Evolutionary conservation across 2,888 invertebrate genomes (phyloP), one percentile per base, ranked within the genome.

Genomic region (Drosophila robusta): DNA sequence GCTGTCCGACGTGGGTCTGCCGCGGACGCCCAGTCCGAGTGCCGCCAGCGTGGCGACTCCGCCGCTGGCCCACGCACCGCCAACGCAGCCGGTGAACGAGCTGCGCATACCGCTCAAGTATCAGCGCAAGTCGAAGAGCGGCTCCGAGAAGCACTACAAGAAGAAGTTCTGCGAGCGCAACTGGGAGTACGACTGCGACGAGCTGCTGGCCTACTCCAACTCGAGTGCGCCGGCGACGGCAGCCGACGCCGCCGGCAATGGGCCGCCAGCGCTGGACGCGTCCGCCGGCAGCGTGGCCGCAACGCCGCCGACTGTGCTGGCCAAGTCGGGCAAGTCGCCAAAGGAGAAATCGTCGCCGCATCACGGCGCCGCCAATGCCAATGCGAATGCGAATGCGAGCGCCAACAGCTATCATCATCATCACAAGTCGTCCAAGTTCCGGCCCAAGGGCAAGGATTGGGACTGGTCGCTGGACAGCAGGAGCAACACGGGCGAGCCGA

Each of bases 151-250:
- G 82, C 96, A 96, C 92, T 97, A 96, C 92, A 97, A 97, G 93
- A 97, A 97, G 93, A 96, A 96, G 90, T 96, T 95, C 93, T 96
- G 96, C 93, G 95, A 96, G 95, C 89, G 96, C 94, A 93, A 95
- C 93, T 91, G 95, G 95, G 95, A 94, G 93, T 92, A 90, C 63
- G 91, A 91, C 67, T 91, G 91, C 58, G 91, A 85, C 41, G 91
- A 91, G 36, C 55, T 90, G 49, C 51, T 91, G 65, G 81, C 89
- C 12, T 90, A 90, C 65, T 90, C 90, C 4, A 90, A 90, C 56
- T 87, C 89, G 8, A 87, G 89, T 80, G 89, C 70, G 9, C 82
- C 85, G 9, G 55, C 83, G 1, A 82, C 86, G 8, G 90, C 91
- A 1, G 91, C 91, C 11, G 91, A 91, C 79, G 91, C 91, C 1